phyloP scores from a whole-genome alignment of 2,888 invertebrate species.

The Erannis defoliaria region DNA sequence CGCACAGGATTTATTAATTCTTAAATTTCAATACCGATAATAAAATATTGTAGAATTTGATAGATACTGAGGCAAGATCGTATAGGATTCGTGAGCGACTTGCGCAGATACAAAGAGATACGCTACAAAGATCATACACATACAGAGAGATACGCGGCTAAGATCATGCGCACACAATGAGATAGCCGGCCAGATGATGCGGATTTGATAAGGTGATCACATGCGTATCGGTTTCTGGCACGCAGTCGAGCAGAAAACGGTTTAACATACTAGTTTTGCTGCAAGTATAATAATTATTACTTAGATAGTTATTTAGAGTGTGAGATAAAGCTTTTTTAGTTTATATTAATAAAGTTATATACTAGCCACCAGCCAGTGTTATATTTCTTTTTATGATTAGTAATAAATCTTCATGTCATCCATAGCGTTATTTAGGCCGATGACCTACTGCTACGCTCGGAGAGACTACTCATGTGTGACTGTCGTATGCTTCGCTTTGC shows the following conservation, averaged over 20 bases:
- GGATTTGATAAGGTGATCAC: conserved; percentile 78
- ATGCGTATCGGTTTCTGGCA: conserved; percentile 73
- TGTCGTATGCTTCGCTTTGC: too few relatives aligned
- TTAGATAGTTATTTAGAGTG: conserved; percentile 15
- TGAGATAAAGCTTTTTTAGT: background rate
- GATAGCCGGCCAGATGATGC: conserved; percentile 61
- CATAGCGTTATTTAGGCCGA: too few relatives aligned
- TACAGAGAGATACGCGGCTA: conserved; percentile 41
- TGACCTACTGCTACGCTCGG: too few relatives aligned
- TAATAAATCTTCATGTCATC: too few relatives aligned
- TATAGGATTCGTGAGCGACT: conserved; percentile 56
- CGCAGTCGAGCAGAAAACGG: conserved; percentile 53
- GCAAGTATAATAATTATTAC: conserved; percentile 27
- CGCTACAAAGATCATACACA: conserved; percentile 60
- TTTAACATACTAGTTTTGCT: conserved; percentile 16
- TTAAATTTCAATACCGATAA: conserved; percentile 39
- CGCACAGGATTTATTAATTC: conserved; percentile 28
- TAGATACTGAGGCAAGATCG: conserved; percentile 67
- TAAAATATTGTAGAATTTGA: conserved; percentile 33
- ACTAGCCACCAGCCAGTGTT: too few relatives aligned
- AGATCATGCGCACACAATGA: conserved; percentile 65
- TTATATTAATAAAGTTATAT: too few relatives aligned
- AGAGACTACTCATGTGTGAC: too few relatives aligned
- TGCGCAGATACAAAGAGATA: conserved; percentile 76
- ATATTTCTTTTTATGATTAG: too few relatives aligned